Evolutionary conservation across 2,797 vertebrate species (phyloP), one percentile per base, ranked within the genome.

Genomic region (Sphenopsis melanotis): DNA sequence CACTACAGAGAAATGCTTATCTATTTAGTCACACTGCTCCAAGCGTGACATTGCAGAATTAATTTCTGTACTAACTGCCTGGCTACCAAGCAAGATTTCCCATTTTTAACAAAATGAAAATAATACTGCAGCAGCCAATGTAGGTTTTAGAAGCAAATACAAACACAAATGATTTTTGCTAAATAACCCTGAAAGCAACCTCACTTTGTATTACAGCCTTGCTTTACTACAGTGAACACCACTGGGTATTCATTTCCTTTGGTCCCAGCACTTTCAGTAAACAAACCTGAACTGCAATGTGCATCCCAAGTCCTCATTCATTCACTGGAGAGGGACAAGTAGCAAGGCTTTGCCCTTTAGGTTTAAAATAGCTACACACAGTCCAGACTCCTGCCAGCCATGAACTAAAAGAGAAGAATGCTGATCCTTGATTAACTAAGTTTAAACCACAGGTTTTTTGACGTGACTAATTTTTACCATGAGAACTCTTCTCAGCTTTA

Each of bases 1-100:
- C 12, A 81, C 68, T 89, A 57, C 42, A 75, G 82, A 29, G 81
- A 81, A 93, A 90, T 56, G 57, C 44, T 95, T 85, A 89, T 83
- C 92, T 93, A 12, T 69, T 92, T 72, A 92, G 94, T 93, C 93
- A 95, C 90, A 92, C 71, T 55, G 84, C 89, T 96, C 87, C 82
- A 65, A 92, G 93, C 23, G 6, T 86, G 82, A 83, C 93, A 85
- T 68, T 61, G 81, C 81, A 87, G 88, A 89, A 93, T 91, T 89
- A 85, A 92, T 93, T 93, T 92, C 23, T 83, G n/a, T 56, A 65
- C 71, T 70, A 82, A 84, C 63, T 87, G 86, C 78, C 78, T 65
- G 60, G 29, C 53, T 80, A 69, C n/a, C 0, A 8, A 92, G 89
- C 46, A 75, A 75, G 47, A 75, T 63, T 61, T 72, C 78, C 82